Conservation (phyloP, 2,797 vertebrate genomes). For the Telmatherina bonti region DNA sequence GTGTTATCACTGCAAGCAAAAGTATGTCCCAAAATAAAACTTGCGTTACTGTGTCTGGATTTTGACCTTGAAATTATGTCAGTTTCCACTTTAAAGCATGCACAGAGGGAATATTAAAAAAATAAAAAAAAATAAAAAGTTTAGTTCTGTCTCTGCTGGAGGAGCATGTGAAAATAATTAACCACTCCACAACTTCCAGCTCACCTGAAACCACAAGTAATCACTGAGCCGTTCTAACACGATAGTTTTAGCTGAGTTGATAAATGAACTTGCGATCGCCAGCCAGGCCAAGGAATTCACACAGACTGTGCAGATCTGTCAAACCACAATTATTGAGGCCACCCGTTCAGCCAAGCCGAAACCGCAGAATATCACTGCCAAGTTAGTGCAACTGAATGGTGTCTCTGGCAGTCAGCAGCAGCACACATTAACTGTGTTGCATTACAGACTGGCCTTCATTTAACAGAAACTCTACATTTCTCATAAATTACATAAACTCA, state of each 20-base stretch:
- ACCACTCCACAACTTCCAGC: slow-evolving; percentile 25
- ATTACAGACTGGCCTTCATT: slow-evolving; percentile 27
- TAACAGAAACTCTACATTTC: slow-evolving; percentile 14
- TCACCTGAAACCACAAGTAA: slow-evolving; percentile 36
- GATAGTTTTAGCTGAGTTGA: slow-evolving; percentile 27
- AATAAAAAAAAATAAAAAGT: no score
- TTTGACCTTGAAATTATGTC: slow-evolving; percentile 38
- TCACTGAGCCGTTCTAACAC: neutral
- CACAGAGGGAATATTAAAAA: slow-evolving; percentile 17
- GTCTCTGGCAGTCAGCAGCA: slow-evolving; percentile 36
- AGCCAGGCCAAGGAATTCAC: slow-evolving; percentile 49
- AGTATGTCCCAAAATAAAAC: slow-evolving; percentile 46
- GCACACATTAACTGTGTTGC: slow-evolving; percentile 20
- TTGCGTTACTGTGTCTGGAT: slow-evolving; percentile 20
- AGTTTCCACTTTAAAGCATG: slow-evolving; percentile 27
- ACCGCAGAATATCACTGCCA: slow-evolving; percentile 57
- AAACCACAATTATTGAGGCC: slow-evolving; percentile 62
- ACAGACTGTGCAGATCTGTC: slow-evolving; percentile 47
- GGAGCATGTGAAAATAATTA: slow-evolving; percentile 17
- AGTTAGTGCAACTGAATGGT: slow-evolving; percentile 36
- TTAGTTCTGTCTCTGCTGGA: slow-evolving; percentile 1
- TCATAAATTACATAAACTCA: no score
- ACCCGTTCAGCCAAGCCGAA: slow-evolving; percentile 47
- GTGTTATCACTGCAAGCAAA: slow-evolving; percentile 35
- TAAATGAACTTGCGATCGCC: slow-evolving; percentile 40